Evolutionary conservation across 2,797 vertebrate genomes (phyloP), one percentile per base, ranked within the genome.

Genomic region (Urophycis tenuis): DNA sequence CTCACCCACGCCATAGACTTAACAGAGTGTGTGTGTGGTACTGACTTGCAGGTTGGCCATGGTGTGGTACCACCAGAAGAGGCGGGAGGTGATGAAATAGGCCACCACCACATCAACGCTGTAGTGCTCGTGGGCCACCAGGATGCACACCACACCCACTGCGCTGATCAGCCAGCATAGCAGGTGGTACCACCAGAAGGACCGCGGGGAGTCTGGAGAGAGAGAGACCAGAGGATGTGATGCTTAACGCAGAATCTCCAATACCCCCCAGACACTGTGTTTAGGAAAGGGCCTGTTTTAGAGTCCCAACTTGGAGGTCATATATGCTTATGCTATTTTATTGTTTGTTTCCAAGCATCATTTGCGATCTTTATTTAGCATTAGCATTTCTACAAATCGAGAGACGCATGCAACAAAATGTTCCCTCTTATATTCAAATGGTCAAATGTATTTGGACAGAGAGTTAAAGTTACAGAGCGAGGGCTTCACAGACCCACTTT

Each of bases 11-110:
- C 17, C 74, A 25, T 29, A 39, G 33, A 30, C 22, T 22, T 74
- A 29, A 67, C 60, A 64, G 9, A 29, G 53, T 60, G 53, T 60
- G 53, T 60, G n/a, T 60, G 53, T 60, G 53, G 76, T 71, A 71
- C 87, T 72, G 82, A 99, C 97, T 95, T 98, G 96, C 86, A 97
- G 90, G 72, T 97, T 98, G 83, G 97, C 95, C 97, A 99, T 97
- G 1, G 97, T 96, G 82, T 99, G 98, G 90, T 99, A 99, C 96
- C 96, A 98, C 96, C 97, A 99, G 89, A 99, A 99, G 29, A 99
- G 95, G n/a, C 97, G 92, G 0, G 97, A 97, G 15, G 98, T 99
- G 91, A 99, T 95, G 17, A 95, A 99, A 78, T 99, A 99, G 49
- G 96, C 98, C 80, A 99, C 90, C 9, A 99, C 91, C 82, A 99